These are phyloP conservation scores for Engraulis encrasicolus DNA, from an alignment of 2,113 vertebrate genomes.

Conservation along the genomic window DNA sequence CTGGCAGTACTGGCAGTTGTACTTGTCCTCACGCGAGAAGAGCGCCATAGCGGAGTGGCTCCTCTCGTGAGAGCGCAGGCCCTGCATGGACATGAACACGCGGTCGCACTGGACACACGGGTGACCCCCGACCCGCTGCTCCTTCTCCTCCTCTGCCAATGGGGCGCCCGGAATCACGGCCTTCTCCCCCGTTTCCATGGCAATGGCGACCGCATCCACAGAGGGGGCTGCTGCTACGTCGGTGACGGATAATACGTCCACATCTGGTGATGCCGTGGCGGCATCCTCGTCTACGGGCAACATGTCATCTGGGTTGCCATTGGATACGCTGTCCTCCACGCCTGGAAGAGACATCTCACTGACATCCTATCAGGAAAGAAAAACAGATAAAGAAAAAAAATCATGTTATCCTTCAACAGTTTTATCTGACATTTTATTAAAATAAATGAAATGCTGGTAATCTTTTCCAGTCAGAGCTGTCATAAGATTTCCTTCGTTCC, in stretches of 20 bases:
- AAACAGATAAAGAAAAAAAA: constrained; percentile 22
- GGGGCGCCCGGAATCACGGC: constrained; percentile 50
- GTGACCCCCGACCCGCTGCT: constrained; percentile 85
- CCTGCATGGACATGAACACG: constrained; percentile 99
- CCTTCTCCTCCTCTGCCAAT: constrained; percentile 78
- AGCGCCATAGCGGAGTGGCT: constrained; percentile 94
- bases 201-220: constrained; percentile 43
- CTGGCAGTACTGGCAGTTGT: constrained; percentile 98
- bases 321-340: constrained; percentile 59
- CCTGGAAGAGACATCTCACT: constrained; percentile 61
- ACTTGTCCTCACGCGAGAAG: constrained; percentile 92
- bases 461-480: too few relatives aligned
- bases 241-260: constrained; percentile 33
- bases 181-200: constrained; percentile 55
- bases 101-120: constrained; percentile 91
- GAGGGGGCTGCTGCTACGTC: constrained; percentile 25
- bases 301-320: constrained; percentile 61
- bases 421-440: too few relatives aligned
- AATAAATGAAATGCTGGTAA: too few relatives aligned
- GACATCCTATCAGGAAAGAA: constrained; percentile 69
- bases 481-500: not conserved
- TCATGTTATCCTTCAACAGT: too few relatives aligned
- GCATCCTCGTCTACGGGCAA: constrained; percentile 43
- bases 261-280: not conserved
- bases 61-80: constrained; percentile 96